Evolutionary conservation across 2,113 vertebrate genomes (phyloP), one percentile per base, ranked within the genome.

Genomic region (Tychaedon coryphoeus): DNA sequence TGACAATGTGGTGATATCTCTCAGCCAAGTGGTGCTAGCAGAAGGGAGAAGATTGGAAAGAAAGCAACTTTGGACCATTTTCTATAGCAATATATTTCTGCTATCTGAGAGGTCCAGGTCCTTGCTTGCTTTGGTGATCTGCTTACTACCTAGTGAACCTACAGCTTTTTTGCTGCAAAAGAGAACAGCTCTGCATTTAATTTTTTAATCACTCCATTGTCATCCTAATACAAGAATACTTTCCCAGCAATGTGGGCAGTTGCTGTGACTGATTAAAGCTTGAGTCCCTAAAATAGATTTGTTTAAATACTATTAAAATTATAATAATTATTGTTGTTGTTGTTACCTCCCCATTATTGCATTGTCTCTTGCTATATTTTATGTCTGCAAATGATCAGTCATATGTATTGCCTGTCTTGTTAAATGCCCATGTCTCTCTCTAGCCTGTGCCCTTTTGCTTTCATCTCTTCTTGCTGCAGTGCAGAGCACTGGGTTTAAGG

Each of bases 401-500:
- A 2, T 25, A 72, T 56, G 7, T 48, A 62, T 91, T 79, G 53
- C 61, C 45, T 17, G 72, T 81, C 67, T 20, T 81, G 78, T 91
- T 97, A 96, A 88, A 92, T 93, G 65, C 51, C 31, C 91, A 92
- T 93, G 80, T 84, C 80, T 78, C 67, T 86, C 75, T 77, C 57
- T 45, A 95, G 91, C 66, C 69, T 76, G 20, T 81, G 42, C 42
- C 77, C 66, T 92, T 94, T 90, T 7, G 3, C 95, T 97, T 94
- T 97, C 95, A 96, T 97, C 74, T 96, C 65, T 69, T 79, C 78
- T 57, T 90, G 60, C 82, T 94, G 85, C 76, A 70, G 34, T 50
- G 75, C 82, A 96, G 81, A 96, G 81, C 48, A 40, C 31, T 28
- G 70, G 79, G 62, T 96, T 97, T 96, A 91, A 96, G 93, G 88